Evolutionary conservation across 2,113 vertebrate genomes (phyloP).

Genomic region (Thomomys bottae): DNA sequence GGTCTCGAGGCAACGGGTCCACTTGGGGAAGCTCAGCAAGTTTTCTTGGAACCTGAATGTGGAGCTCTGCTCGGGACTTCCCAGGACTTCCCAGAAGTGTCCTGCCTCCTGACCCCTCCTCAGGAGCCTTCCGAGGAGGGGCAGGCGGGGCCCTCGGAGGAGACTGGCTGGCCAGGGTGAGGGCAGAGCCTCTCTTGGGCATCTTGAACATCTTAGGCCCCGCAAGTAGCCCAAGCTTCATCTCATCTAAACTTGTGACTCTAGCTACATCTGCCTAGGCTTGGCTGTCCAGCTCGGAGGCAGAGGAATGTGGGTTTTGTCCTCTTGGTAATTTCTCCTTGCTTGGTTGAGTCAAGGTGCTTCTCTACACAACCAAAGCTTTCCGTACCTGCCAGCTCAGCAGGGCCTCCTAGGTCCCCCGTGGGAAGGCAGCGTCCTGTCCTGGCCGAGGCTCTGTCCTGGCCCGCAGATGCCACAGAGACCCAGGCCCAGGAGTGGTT

Average conservation of each 20-base stretch:
- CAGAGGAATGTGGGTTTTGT: background rate
- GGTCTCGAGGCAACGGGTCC: background rate
- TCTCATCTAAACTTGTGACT: background rate
- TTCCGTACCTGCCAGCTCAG: background rate
- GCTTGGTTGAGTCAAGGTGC: background rate
- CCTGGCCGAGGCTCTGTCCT: background rate
- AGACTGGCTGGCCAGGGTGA: too few species aligned
- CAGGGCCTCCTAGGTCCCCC: background rate
- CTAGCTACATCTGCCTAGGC: background rate
- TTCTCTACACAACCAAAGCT: background rate
- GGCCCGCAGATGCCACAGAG: background rate
- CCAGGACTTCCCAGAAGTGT: constrained; percentile 36
- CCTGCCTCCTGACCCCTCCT: too few species aligned
- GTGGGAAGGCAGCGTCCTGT: accelerated
- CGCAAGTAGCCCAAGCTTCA: background rate
- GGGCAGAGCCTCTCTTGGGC: background rate
- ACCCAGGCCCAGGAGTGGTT: background rate
- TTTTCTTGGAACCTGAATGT: background rate
- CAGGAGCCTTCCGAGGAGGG: background rate
- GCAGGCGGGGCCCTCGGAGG: background rate
- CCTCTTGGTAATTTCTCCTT: background rate
- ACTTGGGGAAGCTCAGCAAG: background rate
- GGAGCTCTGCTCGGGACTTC: background rate
- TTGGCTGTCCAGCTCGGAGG: background rate
- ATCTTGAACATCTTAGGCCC: constrained; percentile 19